Percentiles rank a stretch among this genome's conserved stretches.
These are phyloP conservation scores for Himalopsyche japonica DNA, from an alignment of 2,888 invertebrate species.

Conservation along the genomic window DNA sequence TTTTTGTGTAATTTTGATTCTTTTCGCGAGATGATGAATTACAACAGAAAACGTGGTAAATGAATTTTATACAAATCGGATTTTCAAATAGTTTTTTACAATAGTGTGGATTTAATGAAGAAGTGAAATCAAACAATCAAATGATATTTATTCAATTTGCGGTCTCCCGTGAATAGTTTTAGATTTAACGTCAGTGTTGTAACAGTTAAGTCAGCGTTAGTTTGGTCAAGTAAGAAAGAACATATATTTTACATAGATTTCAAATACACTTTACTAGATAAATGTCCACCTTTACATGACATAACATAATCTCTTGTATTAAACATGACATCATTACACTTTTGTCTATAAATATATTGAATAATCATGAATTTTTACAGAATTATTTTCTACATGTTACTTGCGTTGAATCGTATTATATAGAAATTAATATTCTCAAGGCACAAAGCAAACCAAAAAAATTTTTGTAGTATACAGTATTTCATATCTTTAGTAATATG, in stretches of 20 bases:
- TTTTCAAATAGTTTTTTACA: background rate
- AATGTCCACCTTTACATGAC: background rate
- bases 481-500: too few species aligned
- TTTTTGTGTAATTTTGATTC: constrained; percentile 40
- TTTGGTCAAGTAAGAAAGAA: background rate
- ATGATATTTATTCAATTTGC: background rate
- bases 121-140: background rate
- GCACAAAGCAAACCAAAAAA: too few species aligned
- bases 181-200: background rate
- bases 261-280: background rate
- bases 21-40: background rate
- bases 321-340: background rate
- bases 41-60: background rate
- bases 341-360: background rate
- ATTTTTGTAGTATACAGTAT: too few species aligned
- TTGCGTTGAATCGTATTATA: too few species aligned
- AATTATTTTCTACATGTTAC: background rate
- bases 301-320: background rate
- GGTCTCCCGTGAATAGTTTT: background rate
- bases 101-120: background rate
- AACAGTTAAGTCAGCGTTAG: background rate
- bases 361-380: too few species aligned
- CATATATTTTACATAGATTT: background rate
- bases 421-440: too few species aligned
- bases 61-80: background rate